Percentiles rank a stretch among this genome's conserved stretches.
These are phyloP conservation scores for Octopus bimaculoides DNA, from an alignment of 1,140 invertebrate species.

Conservation along the genomic window DNA sequence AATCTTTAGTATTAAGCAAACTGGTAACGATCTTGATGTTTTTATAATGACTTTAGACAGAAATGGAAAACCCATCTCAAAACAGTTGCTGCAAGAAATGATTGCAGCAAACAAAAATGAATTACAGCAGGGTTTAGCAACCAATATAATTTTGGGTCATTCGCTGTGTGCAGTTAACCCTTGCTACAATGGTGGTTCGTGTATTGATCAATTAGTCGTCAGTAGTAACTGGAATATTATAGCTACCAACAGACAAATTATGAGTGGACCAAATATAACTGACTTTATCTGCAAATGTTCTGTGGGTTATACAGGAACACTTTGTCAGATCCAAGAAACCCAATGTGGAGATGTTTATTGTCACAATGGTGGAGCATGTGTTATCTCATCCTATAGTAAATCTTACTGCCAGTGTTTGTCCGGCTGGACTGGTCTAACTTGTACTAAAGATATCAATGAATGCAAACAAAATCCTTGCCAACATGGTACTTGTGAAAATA, in stretches of 20 bases:
- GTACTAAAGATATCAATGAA: conserved; percentile 91
- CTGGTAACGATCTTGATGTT: background rate
- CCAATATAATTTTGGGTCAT: conserved; percentile 13
- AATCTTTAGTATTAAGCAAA: background rate
- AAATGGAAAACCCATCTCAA: background rate
- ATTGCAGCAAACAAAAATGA: too few species aligned
- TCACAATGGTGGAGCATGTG: conserved; percentile 82
- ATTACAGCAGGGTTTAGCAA: too few species aligned
- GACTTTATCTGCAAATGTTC: conserved; percentile 86
- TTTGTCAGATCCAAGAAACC: conserved; percentile 70
- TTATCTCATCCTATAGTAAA: conserved; percentile 78
- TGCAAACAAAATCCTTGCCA: conserved; percentile 66
- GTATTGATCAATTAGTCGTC: conserved; percentile 64
- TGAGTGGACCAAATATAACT: conserved; percentile 89
- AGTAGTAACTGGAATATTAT: conserved; percentile 70
- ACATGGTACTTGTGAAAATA: conserved; percentile 50
- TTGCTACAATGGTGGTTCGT: conserved; percentile 38
- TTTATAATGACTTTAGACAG: background rate
- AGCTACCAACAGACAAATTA: conserved; percentile 75
- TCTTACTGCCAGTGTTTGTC: conserved; percentile 87
- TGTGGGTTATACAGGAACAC: conserved; percentile 80
- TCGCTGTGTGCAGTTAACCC: conserved; percentile 23
- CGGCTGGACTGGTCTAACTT: conserved; percentile 62
- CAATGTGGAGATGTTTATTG: conserved; percentile 89
- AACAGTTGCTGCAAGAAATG: background rate